Evolutionary conservation across 64 coral and sea anemone genomes (phyloP), one percentile per base, ranked within the genome.

Genomic region (Pachyseris speciosa): DNA sequence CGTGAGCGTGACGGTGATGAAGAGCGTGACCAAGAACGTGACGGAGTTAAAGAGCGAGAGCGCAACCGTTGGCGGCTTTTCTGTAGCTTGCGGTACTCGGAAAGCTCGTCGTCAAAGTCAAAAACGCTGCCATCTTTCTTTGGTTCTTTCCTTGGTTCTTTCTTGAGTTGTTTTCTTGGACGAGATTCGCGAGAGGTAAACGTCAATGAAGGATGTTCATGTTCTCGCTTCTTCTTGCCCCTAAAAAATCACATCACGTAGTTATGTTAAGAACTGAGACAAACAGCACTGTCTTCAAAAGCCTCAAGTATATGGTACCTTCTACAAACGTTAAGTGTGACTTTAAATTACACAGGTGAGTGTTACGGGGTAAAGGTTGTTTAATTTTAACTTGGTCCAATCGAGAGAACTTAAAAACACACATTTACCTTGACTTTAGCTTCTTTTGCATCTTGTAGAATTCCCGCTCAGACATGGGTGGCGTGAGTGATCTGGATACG

Each of bases 371-470:
- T n/a, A n/a, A n/a, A n/a, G n/a, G n/a, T n/a, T n/a, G n/a, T n/a
- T n/a, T n/a, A n/a, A n/a, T n/a, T n/a, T n/a, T n/a, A n/a, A n/a
- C n/a, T n/a, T n/a, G n/a, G n/a, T n/a, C n/a, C n/a, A n/a, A n/a
- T n/a, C n/a, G n/a, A 65, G 61, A 16, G 61, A 25, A 31, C 22
- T n/a, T n/a, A n/a, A n/a, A 72, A 36, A 37, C 10, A 17, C 37
- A 25, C 2, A 9, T 39, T 71, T 84, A 92, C 89, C 80, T 84
- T 58, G 80, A 12, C 61, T 92, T 92, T 8, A 92, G 80, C 41
- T 92, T 92, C 69, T 64, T 84, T 61, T 92, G 89, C 43, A 84
- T 73, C 40, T 83, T 80, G 55, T 92, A 92, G 58, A 92, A 92
- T 50, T 92, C 89, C 51, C 83, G 47, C 34, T 92, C 89, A 27